A percentile compares a stretch with the other conserved stretches of the same genome.
phyloP scores from a whole-genome alignment of 2,797 vertebrate genomes.

The Epinephelus coioides region DNA sequence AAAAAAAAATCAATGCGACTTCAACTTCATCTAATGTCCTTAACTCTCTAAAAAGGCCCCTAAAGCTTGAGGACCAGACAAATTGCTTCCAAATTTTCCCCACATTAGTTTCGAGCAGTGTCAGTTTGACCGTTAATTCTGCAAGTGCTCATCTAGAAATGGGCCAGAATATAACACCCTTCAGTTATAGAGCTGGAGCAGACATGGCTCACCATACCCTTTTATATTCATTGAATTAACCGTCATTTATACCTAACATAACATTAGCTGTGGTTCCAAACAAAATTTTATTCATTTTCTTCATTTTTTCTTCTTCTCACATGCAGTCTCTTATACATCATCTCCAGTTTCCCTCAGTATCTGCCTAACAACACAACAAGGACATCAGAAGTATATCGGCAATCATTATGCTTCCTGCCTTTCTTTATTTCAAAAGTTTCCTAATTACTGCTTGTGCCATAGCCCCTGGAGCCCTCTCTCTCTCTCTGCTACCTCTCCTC shows the following conservation, averaged over 20 bases:
- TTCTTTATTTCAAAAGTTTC: conserved; percentile 70
- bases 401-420: conserved; percentile 67
- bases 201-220: background rate
- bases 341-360: conserved; percentile 31
- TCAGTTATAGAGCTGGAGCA: background rate
- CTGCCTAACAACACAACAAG: conserved; percentile 53
- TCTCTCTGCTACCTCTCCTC: conserved; percentile 22
- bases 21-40: background rate
- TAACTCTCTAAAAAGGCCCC: background rate
- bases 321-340: conserved; percentile 11
- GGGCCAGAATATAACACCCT: background rate
- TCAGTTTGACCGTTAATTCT: conserved; percentile 3
- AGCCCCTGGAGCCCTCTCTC: conserved; percentile 34
- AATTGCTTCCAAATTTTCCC: background rate
- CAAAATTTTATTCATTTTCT: background rate
- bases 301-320: background rate
- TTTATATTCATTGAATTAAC: background rate
- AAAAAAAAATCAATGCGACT: background rate
- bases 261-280: background rate
- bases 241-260: background rate
- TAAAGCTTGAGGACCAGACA: conserved; percentile 2
- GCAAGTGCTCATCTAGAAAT: background rate
- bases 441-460: conserved; percentile 71
- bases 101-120: background rate
- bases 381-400: conserved; percentile 68